Base-by-base conservation (phyloP, 1,140 invertebrate genomes). In the Littorina saxatilis region DNA sequence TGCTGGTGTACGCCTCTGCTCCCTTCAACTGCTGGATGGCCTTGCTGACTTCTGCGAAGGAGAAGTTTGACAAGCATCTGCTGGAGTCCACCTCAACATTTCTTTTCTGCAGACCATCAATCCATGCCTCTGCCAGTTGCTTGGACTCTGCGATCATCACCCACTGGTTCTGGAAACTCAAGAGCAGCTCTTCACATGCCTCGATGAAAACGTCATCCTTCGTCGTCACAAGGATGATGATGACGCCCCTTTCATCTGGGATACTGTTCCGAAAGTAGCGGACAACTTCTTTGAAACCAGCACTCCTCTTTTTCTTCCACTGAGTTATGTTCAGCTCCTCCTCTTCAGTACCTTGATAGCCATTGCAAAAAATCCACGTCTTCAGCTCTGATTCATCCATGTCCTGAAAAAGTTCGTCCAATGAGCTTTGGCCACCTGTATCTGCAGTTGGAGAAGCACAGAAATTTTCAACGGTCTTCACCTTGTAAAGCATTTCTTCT, bases 361-460 rank as follows among this genome's bases (percentile, higher is more conserved):
- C 87, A 83, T 88, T 87, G 50, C 84, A 87, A 82, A 88, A 88
- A 13, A 88, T 73, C 87, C 87, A 88, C 15, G 83, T 81, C 55
- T 76, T 82, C 2, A 83, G 32, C 20, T 77, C 50, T 23, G 82
- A 84, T 15, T 78, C 70, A 61, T 32, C 50, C 17, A 87, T 32
- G 55, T 86, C 82, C 9, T 86, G 82, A 37, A 81, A 47, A 17
- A 83, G 32, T 43, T 81, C 66, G n/a, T 85, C 84, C 29, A 76
- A 39, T 17, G 74, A 55, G 39, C 17, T 47, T 40, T 58, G 35
- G 66, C 66, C 80, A 66, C 72, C 58, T 27, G 70, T 74, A 27
- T 61, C 47, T 81, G 40, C 63, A 72, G 84, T 84, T 7, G 35
- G 1, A 61, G 75, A 1, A 39, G 75, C 35, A 32, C 9, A 37